phyloP scores from a whole-genome alignment of 2,113 vertebrate species.

The Corydoras sp. region DNA sequence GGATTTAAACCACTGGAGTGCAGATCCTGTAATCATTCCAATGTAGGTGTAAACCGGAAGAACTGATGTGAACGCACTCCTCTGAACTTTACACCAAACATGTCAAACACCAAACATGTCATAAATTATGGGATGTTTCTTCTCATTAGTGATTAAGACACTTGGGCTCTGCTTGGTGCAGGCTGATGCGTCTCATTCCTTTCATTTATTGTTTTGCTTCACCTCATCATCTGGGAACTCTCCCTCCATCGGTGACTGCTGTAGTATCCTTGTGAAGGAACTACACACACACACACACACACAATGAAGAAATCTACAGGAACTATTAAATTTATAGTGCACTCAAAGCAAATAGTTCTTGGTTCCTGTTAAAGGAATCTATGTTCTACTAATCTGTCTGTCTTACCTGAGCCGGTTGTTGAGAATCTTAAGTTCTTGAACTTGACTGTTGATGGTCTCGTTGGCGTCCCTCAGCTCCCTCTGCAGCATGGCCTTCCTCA shows the following conservation, averaged over 20 bases:
- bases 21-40: no score
- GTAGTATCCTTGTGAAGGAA: no score
- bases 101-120: slow-evolving; percentile 6
- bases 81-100: slow-evolving; percentile 32
- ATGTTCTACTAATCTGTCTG: background rate
- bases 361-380: no score
- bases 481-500: slow-evolving; percentile 97
- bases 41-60: no score
- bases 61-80: background rate
- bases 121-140: background rate
- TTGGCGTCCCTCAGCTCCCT: slow-evolving; percentile 91
- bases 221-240: no score
- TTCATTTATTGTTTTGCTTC: background rate
- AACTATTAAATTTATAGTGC: no score
- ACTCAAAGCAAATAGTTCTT: no score
- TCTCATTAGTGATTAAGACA: slow-evolving; percentile 93
- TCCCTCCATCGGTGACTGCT: no score
- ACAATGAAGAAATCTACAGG: background rate
- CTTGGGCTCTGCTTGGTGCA: slow-evolving; percentile 53
- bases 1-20: no score
- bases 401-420: slow-evolving; percentile 86
- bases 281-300: background rate
- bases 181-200: background rate
- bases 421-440: slow-evolving; percentile 88
- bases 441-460: slow-evolving; percentile 85